These are phyloP conservation scores for Indicator maculatus DNA, from an alignment of 2,113 vertebrate species.

Conservation along the genomic window DNA sequence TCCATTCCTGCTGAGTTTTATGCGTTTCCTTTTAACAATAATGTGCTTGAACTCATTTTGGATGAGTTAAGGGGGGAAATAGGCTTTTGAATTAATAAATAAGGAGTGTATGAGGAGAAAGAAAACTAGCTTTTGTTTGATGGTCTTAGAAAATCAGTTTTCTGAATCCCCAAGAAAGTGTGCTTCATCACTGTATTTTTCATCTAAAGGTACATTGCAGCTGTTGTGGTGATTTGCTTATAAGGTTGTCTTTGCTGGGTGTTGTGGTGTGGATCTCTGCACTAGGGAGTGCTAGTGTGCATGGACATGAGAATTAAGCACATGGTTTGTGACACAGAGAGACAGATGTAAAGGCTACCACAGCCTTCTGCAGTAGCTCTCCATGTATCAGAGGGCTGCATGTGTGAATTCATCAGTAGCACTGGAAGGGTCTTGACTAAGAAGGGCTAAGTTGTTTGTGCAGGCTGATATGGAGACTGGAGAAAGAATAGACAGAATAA, in stretches of 20 bases:
- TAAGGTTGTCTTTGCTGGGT: neutral
- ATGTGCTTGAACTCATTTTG: neutral
- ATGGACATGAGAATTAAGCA: neutral
- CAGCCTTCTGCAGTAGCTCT: neutral
- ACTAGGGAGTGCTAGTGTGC: neutral
- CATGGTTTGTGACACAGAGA: neutral
- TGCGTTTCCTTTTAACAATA: neutral
- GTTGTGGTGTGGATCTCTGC: neutral
- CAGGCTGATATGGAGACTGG: neutral
- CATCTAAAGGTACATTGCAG: neutral
- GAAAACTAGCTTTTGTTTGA: neutral
- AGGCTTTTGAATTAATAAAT: neutral
- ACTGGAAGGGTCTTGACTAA: neutral
- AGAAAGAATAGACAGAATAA: neutral
- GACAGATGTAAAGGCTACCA: neutral
- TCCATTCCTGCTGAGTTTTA: neutral
- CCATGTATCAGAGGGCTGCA: fast-evolving
- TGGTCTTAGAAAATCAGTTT: neutral
- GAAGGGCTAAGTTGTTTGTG: neutral
- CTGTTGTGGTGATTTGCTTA: neutral
- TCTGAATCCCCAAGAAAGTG: neutral
- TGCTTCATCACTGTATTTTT: neutral
- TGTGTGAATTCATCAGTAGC: neutral
- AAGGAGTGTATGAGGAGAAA: neutral
- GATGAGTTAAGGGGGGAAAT: neutral